Evolutionary conservation across 2,888 invertebrate genomes (phyloP).

Genomic region (Bedellia somnulentella): DNA sequence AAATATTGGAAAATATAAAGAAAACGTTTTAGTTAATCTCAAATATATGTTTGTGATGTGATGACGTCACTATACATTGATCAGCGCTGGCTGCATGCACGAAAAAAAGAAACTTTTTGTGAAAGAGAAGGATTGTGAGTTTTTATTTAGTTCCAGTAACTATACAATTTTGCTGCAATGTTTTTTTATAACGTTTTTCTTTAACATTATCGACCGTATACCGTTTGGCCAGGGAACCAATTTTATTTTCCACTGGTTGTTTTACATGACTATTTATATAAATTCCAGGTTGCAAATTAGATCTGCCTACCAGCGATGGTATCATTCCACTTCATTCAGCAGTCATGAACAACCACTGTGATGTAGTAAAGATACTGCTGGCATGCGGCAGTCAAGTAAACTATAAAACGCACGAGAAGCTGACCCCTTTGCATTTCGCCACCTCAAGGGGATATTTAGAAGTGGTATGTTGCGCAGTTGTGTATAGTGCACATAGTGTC

Average conservation of each 20-base stretch:
- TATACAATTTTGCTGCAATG: no score
- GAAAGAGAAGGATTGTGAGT: no score
- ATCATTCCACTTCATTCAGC: constrained; percentile 71
- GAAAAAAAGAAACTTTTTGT: no score
- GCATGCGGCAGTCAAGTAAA: constrained; percentile 62
- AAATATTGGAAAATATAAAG: background rate
- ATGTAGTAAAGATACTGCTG: constrained; percentile 59
- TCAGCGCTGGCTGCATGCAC: no score
- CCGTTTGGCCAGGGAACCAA: no score
- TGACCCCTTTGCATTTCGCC: constrained; percentile 66
- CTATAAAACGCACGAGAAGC: constrained; percentile 61
- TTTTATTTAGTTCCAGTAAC: no score
- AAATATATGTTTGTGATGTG: no score
- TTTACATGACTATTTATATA: no score
- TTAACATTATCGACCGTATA: no score
- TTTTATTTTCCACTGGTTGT: no score
- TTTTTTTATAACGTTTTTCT: no score
- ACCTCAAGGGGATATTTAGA: constrained; percentile 57
- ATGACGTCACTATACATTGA: no score
- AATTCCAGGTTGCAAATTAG: constrained; percentile 63
- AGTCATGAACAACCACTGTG: constrained; percentile 56
- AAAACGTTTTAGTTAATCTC: background rate
- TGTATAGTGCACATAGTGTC: background rate
- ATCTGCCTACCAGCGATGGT: constrained; percentile 66
- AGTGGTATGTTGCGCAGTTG: constrained; percentile 50